Evolutionary conservation across 2,797 vertebrate species (phyloP), one percentile per base, ranked within the genome.

Genomic region (Perodicticus potto): DNA sequence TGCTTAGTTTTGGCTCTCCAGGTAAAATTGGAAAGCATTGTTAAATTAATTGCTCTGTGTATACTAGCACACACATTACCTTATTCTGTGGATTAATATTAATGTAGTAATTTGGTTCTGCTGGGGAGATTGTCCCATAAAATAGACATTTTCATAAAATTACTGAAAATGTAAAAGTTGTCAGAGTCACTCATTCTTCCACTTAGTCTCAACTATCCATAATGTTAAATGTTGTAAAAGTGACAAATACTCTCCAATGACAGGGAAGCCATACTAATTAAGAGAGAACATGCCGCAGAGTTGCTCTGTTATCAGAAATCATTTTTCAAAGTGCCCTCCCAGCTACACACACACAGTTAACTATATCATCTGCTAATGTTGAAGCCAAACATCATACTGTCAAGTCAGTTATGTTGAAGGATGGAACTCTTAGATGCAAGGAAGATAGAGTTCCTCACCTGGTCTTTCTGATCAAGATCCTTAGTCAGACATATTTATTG

Each of bases 11-110:
- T 76, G 88, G 77, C 93, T 98, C 96, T 95, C 92, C 95, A 69
- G 97, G 95, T 96, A 96, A 98, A 94, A 97, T 63, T 92, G 93
- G 78, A 95, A 93, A 96, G 96, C 73, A 25, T 10, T 91, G 19
- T 88, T 96, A 95, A 97, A 97, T 97, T 72, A 96, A 98, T 97
- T 97, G 86, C 55, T 92, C 96, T 84, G n/a, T 96, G 86, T 94
- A 97, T 96, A 93, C 94, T 97, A 94, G 5, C 40, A 74, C 93
- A 96, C 84, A 96, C 32, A 27, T 67, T 81, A 53, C 61, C 73
- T 67, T 94, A 96, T 95, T 83, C 95, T 89, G 72, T 97, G 16
- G 67, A 96, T 91, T 94, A 85, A 91, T 96, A 89, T 96, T 94
- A 97, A 76, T 88, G 94, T 69, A 95, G 94, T 74, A 96, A 80